Evolutionary conservation across 2,797 vertebrate species (phyloP), one percentile per base, ranked within the genome.

Genomic region (Trachurus trachurus): DNA sequence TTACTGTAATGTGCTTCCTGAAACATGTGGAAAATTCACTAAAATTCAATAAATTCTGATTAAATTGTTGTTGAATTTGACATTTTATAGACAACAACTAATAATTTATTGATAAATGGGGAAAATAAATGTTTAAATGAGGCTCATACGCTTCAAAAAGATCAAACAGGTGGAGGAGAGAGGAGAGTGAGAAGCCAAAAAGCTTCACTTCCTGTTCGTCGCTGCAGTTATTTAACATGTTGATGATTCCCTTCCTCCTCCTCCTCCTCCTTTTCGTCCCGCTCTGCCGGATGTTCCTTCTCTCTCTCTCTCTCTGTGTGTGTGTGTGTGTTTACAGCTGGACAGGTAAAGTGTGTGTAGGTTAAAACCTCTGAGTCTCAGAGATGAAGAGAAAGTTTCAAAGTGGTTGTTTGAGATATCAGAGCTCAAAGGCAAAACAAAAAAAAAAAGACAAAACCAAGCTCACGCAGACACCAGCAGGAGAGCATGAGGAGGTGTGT

Each of bases 221-320:
- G 37, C 62, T 54, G 57, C 64, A 22, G 59, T 34, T 47, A 65
- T 75, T 81, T 59, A 80, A 75, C 37, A 74, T 45, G 31, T 57
- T 53, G 42, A 80, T 45, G 77, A 58, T 16, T 66, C 76, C 62
- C 39, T 8, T 79, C 60, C 63, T 72, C 61, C 17, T 40, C 31
- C 31, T 31, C 31, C 31, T 31, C 29, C 29, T 31, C 29, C 29
- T 31, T 5, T 5, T 31, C 31, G 39, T 65, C 61, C 63, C 44
- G 6, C 68, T 69, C 60, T 44, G 61, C 84, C 75, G 53, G 79
- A 90, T 76, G 66, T 85, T 84, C 82, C 83, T 70, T 66, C 66
- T 10, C 66, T 63, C 56, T 54, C 50, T 60, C 26, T 76, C n/a
- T n/a, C n/a, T n/a, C n/a, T n/a, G n/a, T n/a, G n/a, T n/a, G n/a